phyloP scores from a whole-genome alignment of 2,113 vertebrate species.

The Oophaga pumilio region DNA sequence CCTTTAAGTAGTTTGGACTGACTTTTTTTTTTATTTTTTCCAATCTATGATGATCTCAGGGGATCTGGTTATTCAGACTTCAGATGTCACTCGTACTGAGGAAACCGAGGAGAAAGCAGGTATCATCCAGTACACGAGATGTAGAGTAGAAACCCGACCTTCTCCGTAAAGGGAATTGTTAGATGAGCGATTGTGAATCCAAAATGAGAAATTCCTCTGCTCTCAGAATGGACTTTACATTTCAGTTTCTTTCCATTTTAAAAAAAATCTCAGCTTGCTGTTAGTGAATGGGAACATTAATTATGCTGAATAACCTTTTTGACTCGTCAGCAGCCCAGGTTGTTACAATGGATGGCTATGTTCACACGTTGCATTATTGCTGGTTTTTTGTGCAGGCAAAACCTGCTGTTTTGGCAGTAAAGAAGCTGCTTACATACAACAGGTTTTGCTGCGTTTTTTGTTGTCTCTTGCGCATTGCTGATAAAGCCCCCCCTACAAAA shows the following conservation, averaged over 20 bases:
- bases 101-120: constrained; percentile 29
- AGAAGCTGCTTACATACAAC: too few relatives aligned
- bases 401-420: too few relatives aligned
- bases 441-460: too few relatives aligned
- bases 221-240: not conserved
- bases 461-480: too few relatives aligned
- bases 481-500: too few relatives aligned
- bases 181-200: too few relatives aligned
- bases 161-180: not conserved
- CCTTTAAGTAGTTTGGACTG: not conserved
- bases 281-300: not conserved
- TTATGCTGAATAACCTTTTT: not conserved
- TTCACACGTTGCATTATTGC: too few relatives aligned
- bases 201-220: not conserved
- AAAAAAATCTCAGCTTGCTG: not conserved
- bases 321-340: not conserved
- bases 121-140: not conserved
- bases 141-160: not conserved
- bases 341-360: not conserved
- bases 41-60: constrained; percentile 15
- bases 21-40: not conserved
- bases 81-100: not conserved
- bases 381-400: too few relatives aligned
- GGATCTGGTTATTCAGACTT: not conserved
- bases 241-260: not conserved